Percentiles rank a stretch among this genome's conserved stretches.
phyloP scores from a whole-genome alignment of 2,888 invertebrate species.

The Orthosia gothica region DNA sequence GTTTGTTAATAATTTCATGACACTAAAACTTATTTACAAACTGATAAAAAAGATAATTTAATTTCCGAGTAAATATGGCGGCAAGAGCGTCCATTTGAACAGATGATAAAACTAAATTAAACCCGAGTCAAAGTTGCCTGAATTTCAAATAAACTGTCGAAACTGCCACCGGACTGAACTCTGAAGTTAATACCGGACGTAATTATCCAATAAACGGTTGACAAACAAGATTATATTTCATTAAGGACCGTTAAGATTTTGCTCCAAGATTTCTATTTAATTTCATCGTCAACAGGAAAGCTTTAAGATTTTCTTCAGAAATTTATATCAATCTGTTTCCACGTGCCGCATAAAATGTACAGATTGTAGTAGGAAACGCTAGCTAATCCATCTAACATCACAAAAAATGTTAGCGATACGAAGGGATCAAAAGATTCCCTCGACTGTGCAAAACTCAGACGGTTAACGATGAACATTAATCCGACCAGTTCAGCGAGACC shows the following conservation, averaged over 20 bases:
- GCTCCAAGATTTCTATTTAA: conserved; percentile 5
- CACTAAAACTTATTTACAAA: conserved; percentile 1
- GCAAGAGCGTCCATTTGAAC: conserved; percentile 8
- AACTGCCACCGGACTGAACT: conserved; percentile 41
- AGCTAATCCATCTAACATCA: conserved; percentile 34
- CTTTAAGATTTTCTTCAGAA: background rate
- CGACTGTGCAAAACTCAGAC: conserved; percentile 77
- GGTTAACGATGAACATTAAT: conserved; percentile 74
- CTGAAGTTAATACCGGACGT: conserved; percentile 51
- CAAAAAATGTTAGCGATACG: conserved; percentile 68
- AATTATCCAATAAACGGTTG: conserved; percentile 44
- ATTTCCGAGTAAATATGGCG: conserved; percentile 22
- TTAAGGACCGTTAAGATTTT: conserved; percentile 39
- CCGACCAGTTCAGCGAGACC: conserved; percentile 70
- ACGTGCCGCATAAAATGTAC: background rate
- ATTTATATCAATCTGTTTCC: background rate
- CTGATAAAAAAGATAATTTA: background rate
- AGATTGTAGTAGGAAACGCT: conserved; percentile 38
- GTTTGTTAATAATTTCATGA: background rate
- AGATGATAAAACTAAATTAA: conserved; percentile 42
- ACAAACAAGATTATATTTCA: conserved; percentile 42
- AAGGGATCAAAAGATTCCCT: conserved; percentile 81
- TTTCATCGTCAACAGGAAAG: conserved; percentile 4
- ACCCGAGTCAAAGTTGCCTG: conserved; percentile 35
- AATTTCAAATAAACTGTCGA: conserved; percentile 51